Base-by-base conservation (phyloP, 2,888 invertebrate species). In the Linyphia triangularis region DNA sequence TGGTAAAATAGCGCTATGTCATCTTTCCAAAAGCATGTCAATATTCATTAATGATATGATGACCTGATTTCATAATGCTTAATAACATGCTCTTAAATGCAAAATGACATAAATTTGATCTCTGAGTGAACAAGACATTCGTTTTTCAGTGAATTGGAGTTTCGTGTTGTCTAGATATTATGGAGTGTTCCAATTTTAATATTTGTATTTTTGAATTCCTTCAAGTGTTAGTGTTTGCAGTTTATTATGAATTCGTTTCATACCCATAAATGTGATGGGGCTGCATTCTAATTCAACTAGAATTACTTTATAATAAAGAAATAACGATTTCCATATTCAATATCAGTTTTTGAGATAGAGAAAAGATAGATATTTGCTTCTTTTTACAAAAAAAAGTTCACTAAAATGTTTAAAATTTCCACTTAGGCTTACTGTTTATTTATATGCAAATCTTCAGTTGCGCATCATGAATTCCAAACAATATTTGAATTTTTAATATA, bases 61-160 rank as follows among this genome's bases (percentile, higher is more conserved):
- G 33, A 33, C 40, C 69, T n/a, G 22, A 22, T 22, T 37, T 22
- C 22, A 24, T 7, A 19, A 24, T 6, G 40, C 22, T 40, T 19
- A 37, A 22, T 40, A 72, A 28, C 19, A 40, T 51, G 28, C 26
- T 51, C 10, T 13, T 4, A 51, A 40, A 24, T 51, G 19, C 51
- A n/a, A 72, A 57, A 26, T 72, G 19, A n/a, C 24, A n/a, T 72
- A 72, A 16, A n/a, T 24, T 26, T 28, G 26, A 43, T 43, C 65
- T 70, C 26, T 70, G 16, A 22, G n/a, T 3, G 24, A 24, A 22
- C 72, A 72, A 13, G 51, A 26, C 24, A 72, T 26, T n/a, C 51
- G 67, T 51, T 72, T 72, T 51, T n/a, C 40, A 33, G 26, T 28
- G 28, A 72, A 72, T 72, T 16, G 72, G 51, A 26, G 28, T 24